Base-by-base conservation (phyloP, 2,113 vertebrate genomes). In the Semnornis frantzii region DNA sequence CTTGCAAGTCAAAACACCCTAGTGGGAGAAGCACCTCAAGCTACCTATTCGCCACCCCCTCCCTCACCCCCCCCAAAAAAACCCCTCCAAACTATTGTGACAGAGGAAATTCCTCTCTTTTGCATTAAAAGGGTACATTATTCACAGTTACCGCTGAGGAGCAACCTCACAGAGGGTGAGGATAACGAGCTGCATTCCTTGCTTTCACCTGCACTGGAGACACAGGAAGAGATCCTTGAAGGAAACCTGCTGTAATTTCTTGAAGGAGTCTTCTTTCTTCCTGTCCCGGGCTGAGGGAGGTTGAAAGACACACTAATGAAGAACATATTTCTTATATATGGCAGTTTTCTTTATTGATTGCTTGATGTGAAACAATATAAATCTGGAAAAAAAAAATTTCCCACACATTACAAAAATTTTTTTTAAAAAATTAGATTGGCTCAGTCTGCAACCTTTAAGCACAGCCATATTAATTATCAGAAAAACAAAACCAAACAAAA, bases 381-480 rank as follows among this genome's bases (percentile, higher is more conserved):
- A 97, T 97, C 96, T 94, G 88, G 84, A 50, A 50, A 50, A 52
- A 52, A 52, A 52, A 24, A 52, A 46, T 74, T 98, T 97, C 95
- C 30, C 98, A 98, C 98, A 98, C 97, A 98, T 98, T 98, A 98
- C 37, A 39, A 39, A 39, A 39, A 39, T 9, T 39, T 39, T 39
- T 39, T 39, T 39, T 39, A 62, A 46, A 69, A 80, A 71, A 54
- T 97, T 98, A 97, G 98, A 97, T 98, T 98, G 99, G 99, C 99
- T 99, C 99, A 99, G 99, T 99, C 98, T 98, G 99, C 99, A 99
- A 98, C 98, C 98, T 98, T 98, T 97, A 98, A 98, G 97, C 97
- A 98, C 95, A 97, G 98, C 97, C 98, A 98, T 98, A 98, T 98
- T 97, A 97, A 97, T 97, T 96, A 97, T 91, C 85, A 95, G 97